Percentiles rank a stretch among this genome's conserved stretches.
These are phyloP conservation scores for Sialis fuliginosa DNA, from an alignment of 2,888 invertebrate genomes.

Conservation along the genomic window DNA sequence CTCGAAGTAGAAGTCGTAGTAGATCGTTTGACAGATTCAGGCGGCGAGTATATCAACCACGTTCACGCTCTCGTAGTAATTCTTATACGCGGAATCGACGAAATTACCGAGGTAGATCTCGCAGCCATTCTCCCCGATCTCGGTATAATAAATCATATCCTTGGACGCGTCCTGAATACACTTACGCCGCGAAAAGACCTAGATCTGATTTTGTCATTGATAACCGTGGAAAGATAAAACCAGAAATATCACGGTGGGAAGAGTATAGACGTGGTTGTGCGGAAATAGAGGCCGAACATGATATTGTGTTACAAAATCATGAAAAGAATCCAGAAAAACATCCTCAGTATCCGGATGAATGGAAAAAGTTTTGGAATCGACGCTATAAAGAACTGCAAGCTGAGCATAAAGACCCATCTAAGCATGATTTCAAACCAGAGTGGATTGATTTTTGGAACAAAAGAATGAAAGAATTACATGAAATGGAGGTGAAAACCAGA, in stretches of 20 bases:
- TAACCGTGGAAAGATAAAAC: slow-evolving; percentile 3
- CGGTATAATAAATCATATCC: slow-evolving; percentile 5
- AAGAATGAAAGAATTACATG: slow-evolving; percentile 61
- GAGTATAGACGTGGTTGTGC: slow-evolving; percentile 29
- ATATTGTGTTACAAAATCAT: slow-evolving; percentile 49
- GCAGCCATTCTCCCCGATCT: slow-evolving; percentile 4
- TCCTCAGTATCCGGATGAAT: slow-evolving; percentile 73
- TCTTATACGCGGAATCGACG: slow-evolving; percentile 17
- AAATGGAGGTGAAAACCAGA: slow-evolving; percentile 43
- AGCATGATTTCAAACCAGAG: slow-evolving; percentile 74
- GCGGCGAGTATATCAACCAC: background rate
- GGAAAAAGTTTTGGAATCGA: slow-evolving; percentile 79
- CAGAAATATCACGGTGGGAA: slow-evolving; percentile 27
- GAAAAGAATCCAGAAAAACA: slow-evolving; percentile 79
- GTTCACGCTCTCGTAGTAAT: slow-evolving; percentile 5
- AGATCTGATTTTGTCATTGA: slow-evolving; percentile 1
- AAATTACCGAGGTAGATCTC: slow-evolving; percentile 20
- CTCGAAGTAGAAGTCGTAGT: slow-evolving; percentile 1
- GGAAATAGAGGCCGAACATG: slow-evolving; percentile 36
- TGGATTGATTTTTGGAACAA: slow-evolving; percentile 78
- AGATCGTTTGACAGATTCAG: background rate
- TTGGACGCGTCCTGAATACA: background rate
- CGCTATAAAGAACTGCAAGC: slow-evolving; percentile 62
- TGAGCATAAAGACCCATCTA: slow-evolving; percentile 57
- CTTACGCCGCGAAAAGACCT: background rate